phyloP scores from a whole-genome alignment of 2,888 invertebrate genomes.

The Odontocerum albicorne region DNA sequence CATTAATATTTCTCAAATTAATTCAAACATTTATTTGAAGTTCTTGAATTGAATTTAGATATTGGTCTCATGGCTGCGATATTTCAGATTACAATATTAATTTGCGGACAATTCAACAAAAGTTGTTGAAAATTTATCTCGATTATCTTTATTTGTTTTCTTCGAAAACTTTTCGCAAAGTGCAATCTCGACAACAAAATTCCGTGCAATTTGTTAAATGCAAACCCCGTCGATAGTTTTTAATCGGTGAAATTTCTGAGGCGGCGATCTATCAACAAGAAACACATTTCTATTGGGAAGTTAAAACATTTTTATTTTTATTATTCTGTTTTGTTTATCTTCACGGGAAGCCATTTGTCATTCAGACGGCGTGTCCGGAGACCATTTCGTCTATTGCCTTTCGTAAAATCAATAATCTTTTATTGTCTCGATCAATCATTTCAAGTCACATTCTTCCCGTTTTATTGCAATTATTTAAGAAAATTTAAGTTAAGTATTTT shows the following conservation, averaged over 20 bases:
- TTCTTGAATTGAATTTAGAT: too few relatives aligned
- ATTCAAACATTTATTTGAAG: too few relatives aligned
- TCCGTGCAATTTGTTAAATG: slow-evolving; percentile 30
- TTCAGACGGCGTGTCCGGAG: slow-evolving; percentile 23
- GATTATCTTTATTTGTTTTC: too few relatives aligned
- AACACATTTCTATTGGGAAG: slow-evolving; percentile 1
- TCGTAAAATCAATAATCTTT: slow-evolving; percentile 32
- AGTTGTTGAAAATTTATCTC: too few relatives aligned
- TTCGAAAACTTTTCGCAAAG: too few relatives aligned
- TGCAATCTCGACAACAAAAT: slow-evolving; percentile 20
- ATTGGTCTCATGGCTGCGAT: too few relatives aligned
- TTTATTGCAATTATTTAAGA: slow-evolving; percentile 3
- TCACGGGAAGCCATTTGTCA: slow-evolving; percentile 34
- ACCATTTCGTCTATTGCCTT: slow-evolving; percentile 29
- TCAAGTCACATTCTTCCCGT: slow-evolving; percentile 19
- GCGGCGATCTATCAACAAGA: not conserved
- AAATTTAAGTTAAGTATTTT: too few relatives aligned
- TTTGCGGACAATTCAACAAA: too few relatives aligned
- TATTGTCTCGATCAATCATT: slow-evolving; percentile 33
- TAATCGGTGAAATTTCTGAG: slow-evolving; percentile 2
- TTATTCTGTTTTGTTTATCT: slow-evolving; percentile 34
- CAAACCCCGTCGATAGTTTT: slow-evolving; percentile 24
- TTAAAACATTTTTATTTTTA: slow-evolving; percentile 11
- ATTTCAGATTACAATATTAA: too few relatives aligned
- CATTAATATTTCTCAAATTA: too few relatives aligned